phyloP scores from a whole-genome alignment of 2,797 vertebrate genomes.

The Adelosebastes latens region DNA sequence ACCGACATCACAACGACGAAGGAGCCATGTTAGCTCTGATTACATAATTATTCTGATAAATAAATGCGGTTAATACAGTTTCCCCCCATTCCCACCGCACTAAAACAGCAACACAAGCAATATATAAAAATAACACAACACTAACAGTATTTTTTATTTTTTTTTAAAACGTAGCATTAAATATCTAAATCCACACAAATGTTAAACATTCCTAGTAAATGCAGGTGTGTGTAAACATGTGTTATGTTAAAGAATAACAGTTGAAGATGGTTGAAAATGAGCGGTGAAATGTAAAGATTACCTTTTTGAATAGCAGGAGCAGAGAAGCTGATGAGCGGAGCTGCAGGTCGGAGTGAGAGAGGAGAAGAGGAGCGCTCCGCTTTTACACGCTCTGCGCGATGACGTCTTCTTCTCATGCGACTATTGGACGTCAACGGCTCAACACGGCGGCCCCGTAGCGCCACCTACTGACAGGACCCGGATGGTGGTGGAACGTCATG shows the following conservation, averaged over 20 bases:
- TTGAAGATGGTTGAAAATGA: not conserved
- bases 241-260: no score
- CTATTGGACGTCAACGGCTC: no score
- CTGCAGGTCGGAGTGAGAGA: constrained; percentile 41
- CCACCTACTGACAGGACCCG: not conserved
- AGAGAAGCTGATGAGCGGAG: accelerated
- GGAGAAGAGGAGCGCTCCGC: not conserved
- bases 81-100: no score
- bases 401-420: not conserved
- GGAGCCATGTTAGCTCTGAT: not conserved
- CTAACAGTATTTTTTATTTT: no score
- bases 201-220: not conserved
- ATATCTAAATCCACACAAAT: not conserved
- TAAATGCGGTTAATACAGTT: not conserved
- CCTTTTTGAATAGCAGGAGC: not conserved
- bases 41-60: not conserved
- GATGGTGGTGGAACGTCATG: not conserved
- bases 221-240: not conserved
- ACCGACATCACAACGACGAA: not conserved
- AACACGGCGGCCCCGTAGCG: not conserved
- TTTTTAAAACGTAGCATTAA: not conserved
- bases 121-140: no score
- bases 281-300: not conserved
- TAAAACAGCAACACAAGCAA: no score
- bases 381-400: constrained; percentile 11